Conservation (phyloP, 2,113 vertebrate genomes). For the Rostratula benghalensis region DNA sequence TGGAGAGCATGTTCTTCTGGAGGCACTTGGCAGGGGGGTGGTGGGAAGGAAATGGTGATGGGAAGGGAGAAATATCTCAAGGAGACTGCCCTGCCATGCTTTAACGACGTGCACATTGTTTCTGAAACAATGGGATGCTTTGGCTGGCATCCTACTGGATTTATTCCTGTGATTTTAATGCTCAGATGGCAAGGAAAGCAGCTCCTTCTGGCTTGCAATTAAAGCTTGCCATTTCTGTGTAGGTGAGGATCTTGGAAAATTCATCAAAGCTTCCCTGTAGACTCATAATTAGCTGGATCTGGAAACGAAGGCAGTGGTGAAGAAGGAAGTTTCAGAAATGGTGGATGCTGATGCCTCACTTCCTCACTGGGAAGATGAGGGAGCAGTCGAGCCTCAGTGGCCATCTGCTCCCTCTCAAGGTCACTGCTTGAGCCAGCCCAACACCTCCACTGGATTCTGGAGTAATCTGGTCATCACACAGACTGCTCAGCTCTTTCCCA, state of each 20-base stretch:
- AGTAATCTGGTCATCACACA: not conserved
- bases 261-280: not conserved
- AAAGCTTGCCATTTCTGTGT: not conserved
- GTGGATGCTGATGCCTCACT: not conserved
- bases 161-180: not conserved
- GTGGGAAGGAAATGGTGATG: not conserved
- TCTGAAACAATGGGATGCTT: not conserved
- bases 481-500: not conserved
- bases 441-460: not conserved
- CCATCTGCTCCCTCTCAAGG: not conserved
- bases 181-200: not conserved
- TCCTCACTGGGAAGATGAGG: not conserved
- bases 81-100: not conserved
- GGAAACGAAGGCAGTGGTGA: not conserved
- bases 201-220: not conserved
- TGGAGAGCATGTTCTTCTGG: not conserved
- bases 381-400: not conserved
- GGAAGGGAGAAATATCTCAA: not conserved
- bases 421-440: not conserved
- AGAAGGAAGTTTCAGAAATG: not conserved
- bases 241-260: constrained; percentile 15
- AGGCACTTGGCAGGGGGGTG: not conserved
- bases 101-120: not conserved
- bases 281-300: not conserved
- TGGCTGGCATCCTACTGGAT: not conserved